phyloP scores from a whole-genome alignment of 2,113 vertebrate genomes.

The Myotis brandtii region DNA sequence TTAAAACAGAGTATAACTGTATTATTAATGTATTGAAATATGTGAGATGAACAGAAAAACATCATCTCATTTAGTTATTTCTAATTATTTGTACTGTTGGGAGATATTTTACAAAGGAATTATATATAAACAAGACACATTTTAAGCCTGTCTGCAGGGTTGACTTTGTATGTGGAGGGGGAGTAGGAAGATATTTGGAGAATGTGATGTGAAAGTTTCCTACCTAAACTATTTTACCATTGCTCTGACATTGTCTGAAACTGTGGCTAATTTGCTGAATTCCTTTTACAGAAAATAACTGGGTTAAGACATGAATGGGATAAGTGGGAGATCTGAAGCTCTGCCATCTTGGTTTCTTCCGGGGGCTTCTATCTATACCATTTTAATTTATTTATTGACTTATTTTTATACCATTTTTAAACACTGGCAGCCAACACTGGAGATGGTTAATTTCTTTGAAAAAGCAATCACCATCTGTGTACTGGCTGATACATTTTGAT shows the following conservation, averaged over 20 bases:
- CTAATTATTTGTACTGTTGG: background rate
- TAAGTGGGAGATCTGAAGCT: background rate
- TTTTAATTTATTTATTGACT: conserved; percentile 22
- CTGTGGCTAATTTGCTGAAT: background rate
- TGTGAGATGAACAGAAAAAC: background rate
- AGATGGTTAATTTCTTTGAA: background rate
- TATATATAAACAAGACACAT: background rate
- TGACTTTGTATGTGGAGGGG: background rate
- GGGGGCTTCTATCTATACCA: background rate
- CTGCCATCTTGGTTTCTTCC: background rate
- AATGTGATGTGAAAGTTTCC: background rate
- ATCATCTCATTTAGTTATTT: background rate
- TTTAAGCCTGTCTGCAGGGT: background rate
- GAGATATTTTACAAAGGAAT: conserved; percentile 15
- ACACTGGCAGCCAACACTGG: background rate
- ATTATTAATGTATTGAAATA: background rate
- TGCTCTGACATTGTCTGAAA: background rate
- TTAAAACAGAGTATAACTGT: background rate
- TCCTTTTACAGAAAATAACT: background rate
- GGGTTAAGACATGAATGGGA: background rate
- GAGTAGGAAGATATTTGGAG: background rate
- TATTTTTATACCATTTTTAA: background rate
- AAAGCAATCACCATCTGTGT: background rate
- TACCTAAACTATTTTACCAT: background rate
- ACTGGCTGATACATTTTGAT: background rate